These are phyloP conservation scores for Avahi laniger DNA, from an alignment of 2,797 vertebrate species.

Conservation along the genomic window DNA sequence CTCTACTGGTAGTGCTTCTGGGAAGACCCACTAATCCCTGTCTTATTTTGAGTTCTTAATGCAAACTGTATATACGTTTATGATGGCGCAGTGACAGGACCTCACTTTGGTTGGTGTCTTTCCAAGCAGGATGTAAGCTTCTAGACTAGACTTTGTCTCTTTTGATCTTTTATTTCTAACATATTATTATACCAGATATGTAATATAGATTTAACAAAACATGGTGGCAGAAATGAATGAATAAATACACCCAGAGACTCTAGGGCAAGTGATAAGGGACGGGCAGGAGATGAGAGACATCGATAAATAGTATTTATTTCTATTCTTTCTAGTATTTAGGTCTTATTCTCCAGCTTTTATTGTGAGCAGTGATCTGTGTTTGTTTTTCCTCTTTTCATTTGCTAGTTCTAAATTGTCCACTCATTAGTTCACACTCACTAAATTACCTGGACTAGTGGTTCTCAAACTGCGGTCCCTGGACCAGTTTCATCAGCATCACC, in stretches of 20 bases:
- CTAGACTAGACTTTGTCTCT: neutral
- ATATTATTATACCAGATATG: neutral
- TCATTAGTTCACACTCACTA: neutral
- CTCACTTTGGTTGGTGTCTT: neutral
- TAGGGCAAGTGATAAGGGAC: neutral
- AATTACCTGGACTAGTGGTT: neutral
- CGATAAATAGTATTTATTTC: neutral
- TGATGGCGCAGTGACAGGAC: neutral
- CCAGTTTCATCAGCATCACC: neutral
- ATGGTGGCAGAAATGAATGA: neutral
- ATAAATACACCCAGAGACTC: neutral
- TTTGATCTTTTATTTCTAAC: conserved; percentile 22
- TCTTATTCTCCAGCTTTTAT: neutral
- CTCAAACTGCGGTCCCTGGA: neutral
- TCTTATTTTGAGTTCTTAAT: neutral
- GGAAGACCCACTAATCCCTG: neutral
- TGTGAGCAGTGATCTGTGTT: neutral
- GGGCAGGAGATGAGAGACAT: neutral
- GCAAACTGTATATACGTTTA: neutral
- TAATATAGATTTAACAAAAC: neutral
- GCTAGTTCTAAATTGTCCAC: neutral
- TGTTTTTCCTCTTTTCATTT: neutral
- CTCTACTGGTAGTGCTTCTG: neutral
- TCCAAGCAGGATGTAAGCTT: neutral
- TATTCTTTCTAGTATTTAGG: neutral